Base-by-base conservation (phyloP, 2,888 invertebrate genomes). In the Xanthia togata region DNA sequence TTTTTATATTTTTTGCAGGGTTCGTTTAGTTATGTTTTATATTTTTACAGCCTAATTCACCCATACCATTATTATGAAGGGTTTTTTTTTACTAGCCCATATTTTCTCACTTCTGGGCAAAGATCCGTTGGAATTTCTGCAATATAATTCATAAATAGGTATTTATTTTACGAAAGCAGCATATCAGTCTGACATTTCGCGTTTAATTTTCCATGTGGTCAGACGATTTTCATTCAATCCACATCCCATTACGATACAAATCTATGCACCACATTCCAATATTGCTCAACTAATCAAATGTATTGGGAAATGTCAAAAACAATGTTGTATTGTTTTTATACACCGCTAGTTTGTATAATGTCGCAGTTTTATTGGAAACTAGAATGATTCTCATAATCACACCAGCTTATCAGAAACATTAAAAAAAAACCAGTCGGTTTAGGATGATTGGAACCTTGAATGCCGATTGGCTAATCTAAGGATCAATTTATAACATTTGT, bases 191-290 rank as follows among this genome's bases (percentile, higher is more conserved):
- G 26, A 26, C 20, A 73, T 81, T 73, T 59, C 5, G 8, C 26
- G 38, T 64, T 53, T 20, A 55, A 67, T 82, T 55, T 55, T 62
- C 9, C 20, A 55, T 62, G 23, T 26, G 35, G 14, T 67, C 41
- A 57, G 11, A 77, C n/a, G 6, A 82, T 67, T 50, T 82, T 47
- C 65, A 55, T 59, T 82, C 35, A 59, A 53, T 76, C 44, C 41
- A 38, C 65, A 55, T 67, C 31, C 26, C 47, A 78, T 78, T 57
- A 62, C 78, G 14, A 50, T 55, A 68, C 35, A 77, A 50, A 65
- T n/a, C 20, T 63, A 53, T 57, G 53, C 41, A 41, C 23, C 11
- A 35, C 50, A 64, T 82, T 82, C 23, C 62, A 68, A 47, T 64
- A 44, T 78, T 78, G 35, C 50, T 64, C 26, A 78, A 68, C 50